phyloP scores from a whole-genome alignment of 2,113 vertebrate genomes.

The Lophotis ruficrista region DNA sequence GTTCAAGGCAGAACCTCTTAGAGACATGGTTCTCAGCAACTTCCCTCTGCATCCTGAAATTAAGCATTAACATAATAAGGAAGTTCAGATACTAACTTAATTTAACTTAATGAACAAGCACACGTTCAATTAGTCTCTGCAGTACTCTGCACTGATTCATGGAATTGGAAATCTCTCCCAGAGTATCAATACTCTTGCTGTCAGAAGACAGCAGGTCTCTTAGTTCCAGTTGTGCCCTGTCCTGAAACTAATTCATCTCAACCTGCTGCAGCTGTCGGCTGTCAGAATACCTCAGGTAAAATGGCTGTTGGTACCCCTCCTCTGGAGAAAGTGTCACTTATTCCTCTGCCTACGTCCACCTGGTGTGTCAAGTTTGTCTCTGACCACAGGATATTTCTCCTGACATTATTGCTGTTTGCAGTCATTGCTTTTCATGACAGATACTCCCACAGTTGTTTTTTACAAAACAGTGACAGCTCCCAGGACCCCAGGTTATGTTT shows the following conservation, averaged over 20 bases:
- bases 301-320: not conserved
- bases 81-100: slow-evolving; percentile 51
- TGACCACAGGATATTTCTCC: not conserved
- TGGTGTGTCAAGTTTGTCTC: not conserved
- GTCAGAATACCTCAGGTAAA: not conserved
- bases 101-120: slow-evolving; percentile 46
- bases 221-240: not conserved
- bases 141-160: slow-evolving; percentile 17
- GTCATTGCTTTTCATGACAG: not conserved
- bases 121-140: slow-evolving; percentile 36
- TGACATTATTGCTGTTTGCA: not conserved
- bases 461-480: not conserved
- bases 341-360: not conserved
- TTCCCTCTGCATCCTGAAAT: slow-evolving; percentile 37
- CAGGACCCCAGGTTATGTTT: not conserved
- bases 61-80: slow-evolving; percentile 60
- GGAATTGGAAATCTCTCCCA: slow-evolving; percentile 38
- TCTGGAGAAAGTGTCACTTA: not conserved
- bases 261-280: not conserved
- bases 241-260: not conserved
- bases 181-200: slow-evolving; percentile 38
- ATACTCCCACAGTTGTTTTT: not conserved
- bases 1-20: slow-evolving; percentile 30
- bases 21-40: slow-evolving; percentile 22
- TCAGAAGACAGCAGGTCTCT: slow-evolving; percentile 1